Evolutionary conservation across 2,888 invertebrate genomes (phyloP), one percentile per base, ranked within the genome.

Genomic region (Drymonia ruficornis): DNA sequence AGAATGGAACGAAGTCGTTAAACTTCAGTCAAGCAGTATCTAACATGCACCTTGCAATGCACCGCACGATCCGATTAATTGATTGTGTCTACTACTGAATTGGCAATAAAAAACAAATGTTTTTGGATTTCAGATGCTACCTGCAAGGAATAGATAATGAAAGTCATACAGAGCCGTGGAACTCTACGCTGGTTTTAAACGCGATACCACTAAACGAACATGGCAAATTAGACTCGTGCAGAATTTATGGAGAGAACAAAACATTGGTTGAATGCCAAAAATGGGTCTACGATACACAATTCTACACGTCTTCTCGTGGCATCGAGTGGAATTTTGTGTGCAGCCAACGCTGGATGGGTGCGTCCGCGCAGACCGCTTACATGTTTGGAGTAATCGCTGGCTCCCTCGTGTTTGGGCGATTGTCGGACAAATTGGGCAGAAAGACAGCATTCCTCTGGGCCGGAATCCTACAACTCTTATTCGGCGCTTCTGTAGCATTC

Each of bases 281-380:
- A 0, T 97, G 96, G 94, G 94, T 95, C 0, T 97, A 96, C 80
- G 96, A 97, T 75, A 93, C 93, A 1, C 95, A 95, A 0, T 96
- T 96, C 78, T 96, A 95, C 72, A 86, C 94, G 55, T 94, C 95
- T 0, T 96, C 97, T 0, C 94, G 96, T 29, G 95, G 95, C 2
- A 96, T 97, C 31, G 97, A 98, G 83, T 97, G 97, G 97, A 87
- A 96, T 78, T 95, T 97, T 56, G 97, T 97, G 0, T 98, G 98
- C 80, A 94, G 94, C 61, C 91, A 93, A 40, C 93, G 96, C 45
- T 97, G 97, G 97, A 96, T 96, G 95, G 96, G 96, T 2, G 96
- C 97, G 0, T 84, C 96, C 1, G 95, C 96, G 0, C 97, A 97
- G 77, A 95, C 96, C 0, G 86, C 94, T 1, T 96, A 96, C 80